These are phyloP conservation scores for Rugalucina vietnamica DNA, from an alignment of 2,888 invertebrate genomes.

Conservation along the genomic window DNA sequence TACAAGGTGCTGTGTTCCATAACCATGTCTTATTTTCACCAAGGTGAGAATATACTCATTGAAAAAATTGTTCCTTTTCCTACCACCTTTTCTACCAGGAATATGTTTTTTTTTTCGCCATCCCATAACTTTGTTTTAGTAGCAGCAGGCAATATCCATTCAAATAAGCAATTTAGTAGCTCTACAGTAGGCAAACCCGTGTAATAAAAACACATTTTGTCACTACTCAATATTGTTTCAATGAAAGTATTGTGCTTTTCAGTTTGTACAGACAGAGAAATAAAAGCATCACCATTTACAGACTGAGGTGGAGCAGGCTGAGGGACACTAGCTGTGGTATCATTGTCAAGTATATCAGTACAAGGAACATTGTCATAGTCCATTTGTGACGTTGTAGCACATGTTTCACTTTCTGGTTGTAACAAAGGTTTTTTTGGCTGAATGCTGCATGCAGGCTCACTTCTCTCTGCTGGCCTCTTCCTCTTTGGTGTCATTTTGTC, in stretches of 20 bases:
- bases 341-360: too few species aligned
- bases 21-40: neutral
- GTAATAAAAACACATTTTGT: too few species aligned
- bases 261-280: constrained; percentile 10
- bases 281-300: too few species aligned
- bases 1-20: constrained; percentile 4
- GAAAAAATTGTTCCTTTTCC: neutral
- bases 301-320: too few species aligned
- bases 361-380: too few species aligned
- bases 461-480: neutral
- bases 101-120: neutral
- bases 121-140: neutral
- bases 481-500: neutral
- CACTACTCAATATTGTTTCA: too few species aligned
- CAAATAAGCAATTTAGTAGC: too few species aligned
- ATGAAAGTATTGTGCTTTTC: neutral
- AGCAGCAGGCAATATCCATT: neutral
- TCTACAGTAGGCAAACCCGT: too few species aligned
- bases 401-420: too few species aligned
- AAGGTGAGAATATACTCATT: neutral
- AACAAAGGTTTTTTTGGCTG: neutral
- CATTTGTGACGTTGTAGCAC: too few species aligned
- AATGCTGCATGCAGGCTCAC: neutral
- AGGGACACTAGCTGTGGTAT: too few species aligned
- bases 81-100: neutral